Percentiles rank a stretch among this genome's conserved stretches.
phyloP scores from a whole-genome alignment of 2,113 vertebrate species.

The Merops nubicus region DNA sequence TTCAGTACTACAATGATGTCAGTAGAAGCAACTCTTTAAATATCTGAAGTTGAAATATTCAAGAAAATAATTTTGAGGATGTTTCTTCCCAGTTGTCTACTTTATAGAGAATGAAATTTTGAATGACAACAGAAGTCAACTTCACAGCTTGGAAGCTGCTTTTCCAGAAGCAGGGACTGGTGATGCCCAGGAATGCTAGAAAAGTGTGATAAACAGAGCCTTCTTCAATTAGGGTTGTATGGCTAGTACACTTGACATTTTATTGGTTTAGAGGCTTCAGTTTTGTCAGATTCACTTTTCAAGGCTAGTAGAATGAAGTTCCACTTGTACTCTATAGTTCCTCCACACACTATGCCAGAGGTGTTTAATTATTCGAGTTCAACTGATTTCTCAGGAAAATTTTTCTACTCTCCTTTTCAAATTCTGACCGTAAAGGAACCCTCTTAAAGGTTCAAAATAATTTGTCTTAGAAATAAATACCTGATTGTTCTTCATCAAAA shows the following conservation, averaged over 20 bases:
- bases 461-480: background rate
- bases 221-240: background rate
- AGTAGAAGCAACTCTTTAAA: background rate
- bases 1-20: background rate
- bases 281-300: background rate
- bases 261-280: background rate
- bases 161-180: background rate
- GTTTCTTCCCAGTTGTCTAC: rapidly evolving
- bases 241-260: background rate
- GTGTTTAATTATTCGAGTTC: background rate
- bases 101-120: background rate
- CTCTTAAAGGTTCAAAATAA: background rate
- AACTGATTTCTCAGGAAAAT: background rate
- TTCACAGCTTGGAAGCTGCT: background rate
- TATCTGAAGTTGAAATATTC: background rate
- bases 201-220: background rate
- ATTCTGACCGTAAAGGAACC: background rate
- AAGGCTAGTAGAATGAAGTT: background rate
- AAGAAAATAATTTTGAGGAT: background rate
- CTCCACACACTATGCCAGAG: background rate
- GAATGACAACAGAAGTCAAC: background rate
- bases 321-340: background rate
- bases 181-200: background rate
- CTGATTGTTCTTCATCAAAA: background rate
- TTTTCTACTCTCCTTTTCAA: background rate